Base-by-base conservation (phyloP, 1,140 invertebrate species). In the Drosophila carrolli region DNA sequence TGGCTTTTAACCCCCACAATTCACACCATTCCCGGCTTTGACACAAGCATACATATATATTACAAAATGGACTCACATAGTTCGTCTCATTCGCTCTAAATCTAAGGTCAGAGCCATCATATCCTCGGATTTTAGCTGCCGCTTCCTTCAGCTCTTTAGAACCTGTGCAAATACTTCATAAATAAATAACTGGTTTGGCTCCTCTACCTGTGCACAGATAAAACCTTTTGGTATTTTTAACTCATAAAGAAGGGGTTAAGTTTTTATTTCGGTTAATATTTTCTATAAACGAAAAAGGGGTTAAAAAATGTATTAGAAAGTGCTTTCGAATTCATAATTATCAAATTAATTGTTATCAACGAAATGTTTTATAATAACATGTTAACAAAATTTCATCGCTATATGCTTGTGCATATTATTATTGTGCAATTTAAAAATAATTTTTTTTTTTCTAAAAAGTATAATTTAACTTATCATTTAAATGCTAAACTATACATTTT, bases 111-210 rank as follows among this genome's bases (percentile, higher is more conserved):
- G 41, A 67, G 54, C 44, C 61, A 53, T 53, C 60, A 66, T 66
- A 46, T 44, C 65, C 47, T 76, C 73, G 43, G 47, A 37, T 71
- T 65, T 13, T 32, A 37, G 13, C 46, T 29, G 9, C 38, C 16
- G 32, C 16, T 27, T 14, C 43, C 46, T 55, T 44, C 38, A 47
- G 19, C 41, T 53, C 47, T 41, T 71, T 41, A 46, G 56, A 62
- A 54, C 62, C 75, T 60, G 43, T 57, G 51, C 40, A 75, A 57
- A 77, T 77, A 77, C 48, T 35, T 67, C 43, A 75, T 77, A 77
- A 77, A 77, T 77, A 77, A 61, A 70, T 77, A 70, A 58, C 40
- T 53, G 41, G 6, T 44, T 61, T 7, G 27, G 10, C 60, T 29
- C 27, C 16, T 11, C 9, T 11, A 13, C 32, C 29, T 37, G 32